A percentile compares a stretch with the other conserved stretches of the same genome.
phyloP scores from a whole-genome alignment of 2,797 vertebrate genomes.

The Eidolon dupreanum region DNA sequence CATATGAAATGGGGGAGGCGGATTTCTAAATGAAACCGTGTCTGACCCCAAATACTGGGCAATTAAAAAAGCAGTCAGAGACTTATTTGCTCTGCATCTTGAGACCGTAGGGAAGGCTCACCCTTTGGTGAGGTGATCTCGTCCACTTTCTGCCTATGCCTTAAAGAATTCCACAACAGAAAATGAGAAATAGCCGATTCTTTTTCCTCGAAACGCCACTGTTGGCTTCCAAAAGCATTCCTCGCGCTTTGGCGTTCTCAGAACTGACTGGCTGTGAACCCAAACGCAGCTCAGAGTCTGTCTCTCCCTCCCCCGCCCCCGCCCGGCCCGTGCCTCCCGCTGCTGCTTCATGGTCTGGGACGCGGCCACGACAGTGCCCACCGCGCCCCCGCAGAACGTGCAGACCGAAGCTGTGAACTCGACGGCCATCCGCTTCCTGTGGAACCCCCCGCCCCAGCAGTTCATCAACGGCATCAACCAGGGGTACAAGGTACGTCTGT shows the following conservation, averaged over 20 bases:
- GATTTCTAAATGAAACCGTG: constrained; percentile 42
- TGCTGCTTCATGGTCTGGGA: neutral
- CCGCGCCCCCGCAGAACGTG: constrained; percentile 95
- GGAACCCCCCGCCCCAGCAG: constrained; percentile 96
- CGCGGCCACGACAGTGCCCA: constrained; percentile 97
- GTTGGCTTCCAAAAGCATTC: constrained; percentile 35
- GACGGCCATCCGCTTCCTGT: constrained; percentile 93
- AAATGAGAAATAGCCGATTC: constrained; percentile 72
- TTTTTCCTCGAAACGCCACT: neutral
- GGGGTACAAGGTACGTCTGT: constrained; percentile 93
- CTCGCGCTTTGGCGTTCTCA: constrained; percentile 16
- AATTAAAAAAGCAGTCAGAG: constrained; percentile 54
- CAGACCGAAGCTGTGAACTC: constrained; percentile 93
- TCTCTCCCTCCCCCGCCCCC: neutral
- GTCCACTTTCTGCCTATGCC: constrained; percentile 22
- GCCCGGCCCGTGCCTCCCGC: neutral
- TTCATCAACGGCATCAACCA: constrained; percentile 99
- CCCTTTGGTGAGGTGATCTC: constrained; percentile 39
- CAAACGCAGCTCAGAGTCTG: constrained; percentile 38
- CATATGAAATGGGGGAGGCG: neutral
- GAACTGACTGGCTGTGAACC: neutral
- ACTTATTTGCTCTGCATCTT: constrained; percentile 37
- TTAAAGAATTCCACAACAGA: constrained; percentile 50
- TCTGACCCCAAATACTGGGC: constrained; percentile 43
- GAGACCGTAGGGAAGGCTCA: constrained; percentile 35